A percentile compares a stretch with the other conserved stretches of the same genome.
Evolutionary conservation across 2,888 invertebrate genomes (phyloP).

Genomic region (Microctonus hyperodae): DNA sequence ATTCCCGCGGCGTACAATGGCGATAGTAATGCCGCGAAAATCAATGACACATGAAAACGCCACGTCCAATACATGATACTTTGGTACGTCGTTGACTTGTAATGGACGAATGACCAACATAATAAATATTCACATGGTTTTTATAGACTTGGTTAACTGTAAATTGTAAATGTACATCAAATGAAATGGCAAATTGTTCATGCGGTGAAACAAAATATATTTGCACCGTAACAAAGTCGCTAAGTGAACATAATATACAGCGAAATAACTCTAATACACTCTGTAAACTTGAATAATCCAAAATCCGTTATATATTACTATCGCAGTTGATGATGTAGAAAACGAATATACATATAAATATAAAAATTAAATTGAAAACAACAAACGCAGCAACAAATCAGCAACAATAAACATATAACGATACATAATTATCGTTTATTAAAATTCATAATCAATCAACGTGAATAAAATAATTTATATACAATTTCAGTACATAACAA

Average conservation of each 20-base stretch:
- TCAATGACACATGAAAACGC: constrained; percentile 23
- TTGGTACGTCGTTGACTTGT: constrained; percentile 24
- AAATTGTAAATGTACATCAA: constrained; percentile 19
- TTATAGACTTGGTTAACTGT: constrained; percentile 57
- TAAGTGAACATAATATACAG: constrained; percentile 44
- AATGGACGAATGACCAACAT: constrained; percentile 23
- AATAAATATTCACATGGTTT: constrained; percentile 26
- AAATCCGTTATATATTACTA: constrained; percentile 39
- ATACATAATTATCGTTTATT: not conserved
- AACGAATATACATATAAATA: not conserved
- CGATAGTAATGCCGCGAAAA: constrained; percentile 15
- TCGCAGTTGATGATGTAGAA: not conserved
- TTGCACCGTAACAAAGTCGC: constrained; percentile 30
- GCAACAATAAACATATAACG: not conserved
- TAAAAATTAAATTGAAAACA: not conserved
- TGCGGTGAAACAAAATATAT: constrained; percentile 39
- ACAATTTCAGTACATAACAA: not conserved
- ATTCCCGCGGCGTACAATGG: constrained; percentile 26
- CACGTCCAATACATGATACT: constrained; percentile 31
- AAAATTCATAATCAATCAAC: not conserved
- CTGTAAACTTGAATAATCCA: constrained; percentile 42
- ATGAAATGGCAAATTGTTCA: not conserved
- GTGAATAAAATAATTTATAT: not conserved
- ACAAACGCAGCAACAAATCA: not conserved
- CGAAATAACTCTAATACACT: constrained; percentile 45